Base-by-base conservation (phyloP, 1,140 invertebrate species). In the Vanessa atalanta region DNA sequence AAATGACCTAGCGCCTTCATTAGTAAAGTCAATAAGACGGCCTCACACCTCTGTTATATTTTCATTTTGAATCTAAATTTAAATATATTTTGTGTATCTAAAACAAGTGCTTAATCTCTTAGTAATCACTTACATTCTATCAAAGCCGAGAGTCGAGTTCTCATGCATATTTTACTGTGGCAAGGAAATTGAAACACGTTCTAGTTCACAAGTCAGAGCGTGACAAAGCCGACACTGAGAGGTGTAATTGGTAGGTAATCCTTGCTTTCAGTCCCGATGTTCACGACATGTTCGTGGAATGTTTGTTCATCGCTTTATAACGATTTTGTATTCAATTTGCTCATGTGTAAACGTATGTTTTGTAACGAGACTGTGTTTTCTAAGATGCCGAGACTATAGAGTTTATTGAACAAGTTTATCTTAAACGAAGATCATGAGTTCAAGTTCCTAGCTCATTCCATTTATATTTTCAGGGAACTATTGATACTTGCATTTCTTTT, bases 191-290 rank as follows among this genome's bases (percentile, higher is more conserved):
- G 77, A 80, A 83, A 80, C 84, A 85, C 79, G 84, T 81, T 75
- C 77, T 70, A 75, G 75, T 70, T 80, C 73, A 82, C 77, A 76
- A 83, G 83, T 83, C 82, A 81, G 69, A 61, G 61, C 72, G 70
- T 77, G 66, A 75, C 76, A 80, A 73, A 79, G 70, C 77, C 63
- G 61, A 69, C 69, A 69, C 75, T 72, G 79, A 80, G 78, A 80
- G 72, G 67, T 79, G 78, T 87, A 84, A 87, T 85, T 87, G 81
- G 77, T 80, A 80, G 80, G 69, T 86, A 86, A 87, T 86, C 83
- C 85, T 66, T 71, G 76, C 81, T 79, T 81, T 83, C 73, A 80
- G 76, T 69, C 26, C 73, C 67, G 61, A 26, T 79, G 72, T 75
- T 78, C 72, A 64, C 63, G 65, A 72, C 72, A 68, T 47, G 48